phyloP scores from a whole-genome alignment of 1,140 invertebrate genomes.

The Scaptomyza pallida region DNA sequence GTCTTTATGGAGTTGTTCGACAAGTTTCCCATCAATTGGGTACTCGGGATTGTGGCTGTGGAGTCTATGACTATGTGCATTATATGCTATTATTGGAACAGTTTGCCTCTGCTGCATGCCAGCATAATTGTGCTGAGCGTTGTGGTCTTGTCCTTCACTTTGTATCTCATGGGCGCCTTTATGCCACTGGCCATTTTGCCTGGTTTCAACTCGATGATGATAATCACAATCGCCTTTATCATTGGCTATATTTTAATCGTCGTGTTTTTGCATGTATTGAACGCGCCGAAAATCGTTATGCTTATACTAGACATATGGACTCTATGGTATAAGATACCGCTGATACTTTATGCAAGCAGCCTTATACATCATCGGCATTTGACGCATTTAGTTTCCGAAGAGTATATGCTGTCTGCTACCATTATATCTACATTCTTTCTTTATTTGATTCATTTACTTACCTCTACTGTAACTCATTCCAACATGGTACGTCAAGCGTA shows the following conservation, averaged over 20 bases:
- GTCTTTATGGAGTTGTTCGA: constrained; percentile 10
- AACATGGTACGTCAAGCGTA: too few species aligned
- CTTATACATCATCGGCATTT: constrained; percentile 42
- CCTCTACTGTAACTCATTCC: neutral
- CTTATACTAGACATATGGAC: neutral
- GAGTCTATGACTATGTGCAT: constrained; percentile 18
- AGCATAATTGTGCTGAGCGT: neutral
- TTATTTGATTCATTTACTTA: constrained; percentile 21
- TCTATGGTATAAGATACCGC: constrained; percentile 4
- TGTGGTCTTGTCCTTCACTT: neutral
- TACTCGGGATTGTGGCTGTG: constrained; percentile 19
- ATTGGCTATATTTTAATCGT: constrained; percentile 1
- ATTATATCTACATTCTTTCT: constrained; percentile 38
- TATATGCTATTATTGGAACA: constrained; percentile 11
- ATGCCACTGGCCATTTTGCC: constrained; percentile 38
- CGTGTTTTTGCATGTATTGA: neutral
- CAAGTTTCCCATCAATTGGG: constrained; percentile 44
- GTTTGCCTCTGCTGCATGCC: neutral
- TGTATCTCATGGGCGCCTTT: constrained; percentile 21
- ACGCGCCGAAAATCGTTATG: neutral
- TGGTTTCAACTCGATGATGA: constrained; percentile 4
- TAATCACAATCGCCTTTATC: constrained; percentile 8
- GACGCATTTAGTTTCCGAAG: neutral
- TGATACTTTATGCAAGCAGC: constrained; percentile 33
- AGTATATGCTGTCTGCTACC: constrained; percentile 35